Conservation (phyloP, 1,140 invertebrate species). For the Eubasilissa regina region DNA sequence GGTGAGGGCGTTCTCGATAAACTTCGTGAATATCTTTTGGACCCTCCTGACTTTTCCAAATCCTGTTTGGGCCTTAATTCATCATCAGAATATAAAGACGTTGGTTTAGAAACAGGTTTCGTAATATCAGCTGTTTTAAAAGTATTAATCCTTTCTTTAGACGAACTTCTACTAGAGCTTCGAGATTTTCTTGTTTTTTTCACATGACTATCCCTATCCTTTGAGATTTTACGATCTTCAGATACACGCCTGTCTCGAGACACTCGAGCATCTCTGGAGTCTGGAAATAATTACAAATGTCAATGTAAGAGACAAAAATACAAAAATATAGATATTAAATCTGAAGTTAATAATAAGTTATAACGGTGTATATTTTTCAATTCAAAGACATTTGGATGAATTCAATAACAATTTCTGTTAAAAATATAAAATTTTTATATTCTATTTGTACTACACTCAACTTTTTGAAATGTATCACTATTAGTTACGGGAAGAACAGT, state of each 20-base stretch:
- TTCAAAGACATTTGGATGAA: too few species aligned
- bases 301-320: neutral
- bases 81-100: constrained; percentile 66
- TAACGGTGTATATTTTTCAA: too few species aligned
- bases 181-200: constrained; percentile 56
- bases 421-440: too few species aligned
- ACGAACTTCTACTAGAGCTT: constrained; percentile 70
- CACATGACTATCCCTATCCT: constrained; percentile 49
- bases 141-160: constrained; percentile 65
- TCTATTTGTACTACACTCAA: too few species aligned
- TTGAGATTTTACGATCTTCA: constrained; percentile 51
- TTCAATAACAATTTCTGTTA: too few species aligned
- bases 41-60: constrained; percentile 59
- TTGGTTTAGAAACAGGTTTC: constrained; percentile 62
- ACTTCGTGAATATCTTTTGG: constrained; percentile 76
- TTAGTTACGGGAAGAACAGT: too few species aligned
- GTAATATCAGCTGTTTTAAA: constrained; percentile 58
- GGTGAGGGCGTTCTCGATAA: constrained; percentile 85
- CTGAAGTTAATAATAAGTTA: too few species aligned
- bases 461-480: too few species aligned
- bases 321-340: neutral
- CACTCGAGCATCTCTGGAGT: constrained; percentile 52
- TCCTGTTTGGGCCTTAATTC: constrained; percentile 64
- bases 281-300: constrained; percentile 43
- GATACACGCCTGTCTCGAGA: constrained; percentile 62